A percentile compares a stretch with the other conserved stretches of the same genome.
phyloP scores from a whole-genome alignment of 2,888 invertebrate genomes.

The Exocentrus adspersus region DNA sequence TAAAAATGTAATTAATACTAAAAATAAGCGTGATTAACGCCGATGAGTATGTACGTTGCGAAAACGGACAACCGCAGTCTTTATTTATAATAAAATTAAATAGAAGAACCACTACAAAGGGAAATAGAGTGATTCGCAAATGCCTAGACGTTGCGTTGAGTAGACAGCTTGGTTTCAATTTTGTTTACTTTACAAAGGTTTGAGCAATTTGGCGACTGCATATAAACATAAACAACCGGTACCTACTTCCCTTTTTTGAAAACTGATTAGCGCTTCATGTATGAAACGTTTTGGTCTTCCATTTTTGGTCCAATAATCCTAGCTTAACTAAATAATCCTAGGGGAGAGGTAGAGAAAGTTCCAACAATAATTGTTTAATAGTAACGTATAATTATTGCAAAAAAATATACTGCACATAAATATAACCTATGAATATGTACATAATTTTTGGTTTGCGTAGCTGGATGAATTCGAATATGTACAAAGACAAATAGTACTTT shows the following conservation, averaged over 20 bases:
- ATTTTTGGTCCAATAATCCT: too few relatives aligned
- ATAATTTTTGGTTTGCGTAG: conserved; percentile 34
- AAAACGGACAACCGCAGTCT: conserved; percentile 9
- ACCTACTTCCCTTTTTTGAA: background rate
- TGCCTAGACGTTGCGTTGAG: conserved; percentile 7
- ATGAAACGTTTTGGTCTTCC: too few relatives aligned
- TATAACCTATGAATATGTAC: conserved; percentile 33
- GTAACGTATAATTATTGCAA: conserved; percentile 19
- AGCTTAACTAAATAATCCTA: too few relatives aligned
- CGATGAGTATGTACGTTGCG: conserved; percentile 7
- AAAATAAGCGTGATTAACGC: conserved; percentile 13
- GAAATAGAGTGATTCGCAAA: background rate
- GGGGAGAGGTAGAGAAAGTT: too few relatives aligned
- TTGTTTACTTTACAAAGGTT: background rate
- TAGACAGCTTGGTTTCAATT: conserved; percentile 15
- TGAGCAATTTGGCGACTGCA: background rate
- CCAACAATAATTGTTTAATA: conserved; percentile 9
- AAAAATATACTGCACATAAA: conserved; percentile 17
- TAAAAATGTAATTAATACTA: conserved; percentile 7
- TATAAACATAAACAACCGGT: background rate
- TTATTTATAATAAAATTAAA: conserved; percentile 16
- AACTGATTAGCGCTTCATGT: background rate
- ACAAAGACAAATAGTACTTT: conserved; percentile 19
- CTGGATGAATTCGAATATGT: conserved; percentile 30
- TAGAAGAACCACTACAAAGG: conserved; percentile 17